Evolutionary conservation across 2,113 vertebrate species (phyloP).

Genomic region (Mystacornis crossleyi): DNA sequence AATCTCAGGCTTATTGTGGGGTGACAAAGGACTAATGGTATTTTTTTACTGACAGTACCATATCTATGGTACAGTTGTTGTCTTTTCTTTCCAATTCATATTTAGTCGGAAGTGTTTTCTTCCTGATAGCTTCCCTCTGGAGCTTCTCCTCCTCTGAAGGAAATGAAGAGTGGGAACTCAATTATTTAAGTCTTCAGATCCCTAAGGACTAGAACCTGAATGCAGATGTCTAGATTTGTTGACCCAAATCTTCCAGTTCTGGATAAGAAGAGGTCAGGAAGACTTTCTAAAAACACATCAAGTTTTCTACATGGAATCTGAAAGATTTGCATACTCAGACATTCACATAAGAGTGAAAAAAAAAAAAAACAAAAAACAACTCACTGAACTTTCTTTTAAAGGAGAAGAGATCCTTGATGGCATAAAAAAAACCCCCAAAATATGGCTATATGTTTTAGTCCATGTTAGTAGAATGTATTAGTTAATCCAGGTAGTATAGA

Average conservation of each 20-base stretch:
- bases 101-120: background rate
- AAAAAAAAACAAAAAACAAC: too few relatives aligned
- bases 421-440: background rate
- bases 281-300: background rate
- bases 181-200: background rate
- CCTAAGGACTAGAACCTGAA: background rate
- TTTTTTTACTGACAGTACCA: background rate
- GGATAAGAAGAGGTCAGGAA: background rate
- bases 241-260: background rate
- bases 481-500: background rate
- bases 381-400: background rate
- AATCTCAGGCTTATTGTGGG: background rate
- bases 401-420: background rate
- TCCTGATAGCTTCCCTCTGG: background rate
- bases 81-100: background rate
- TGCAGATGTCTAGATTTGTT: background rate
- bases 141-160: background rate
- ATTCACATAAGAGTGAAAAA: background rate
- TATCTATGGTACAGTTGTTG: background rate
- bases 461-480: background rate
- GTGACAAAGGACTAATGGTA: background rate
- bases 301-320: background rate
- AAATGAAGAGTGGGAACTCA: background rate
- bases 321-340: background rate
- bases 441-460: background rate